Conservation (phyloP, 2,113 vertebrate genomes). For the Donacobius atricapilla region DNA sequence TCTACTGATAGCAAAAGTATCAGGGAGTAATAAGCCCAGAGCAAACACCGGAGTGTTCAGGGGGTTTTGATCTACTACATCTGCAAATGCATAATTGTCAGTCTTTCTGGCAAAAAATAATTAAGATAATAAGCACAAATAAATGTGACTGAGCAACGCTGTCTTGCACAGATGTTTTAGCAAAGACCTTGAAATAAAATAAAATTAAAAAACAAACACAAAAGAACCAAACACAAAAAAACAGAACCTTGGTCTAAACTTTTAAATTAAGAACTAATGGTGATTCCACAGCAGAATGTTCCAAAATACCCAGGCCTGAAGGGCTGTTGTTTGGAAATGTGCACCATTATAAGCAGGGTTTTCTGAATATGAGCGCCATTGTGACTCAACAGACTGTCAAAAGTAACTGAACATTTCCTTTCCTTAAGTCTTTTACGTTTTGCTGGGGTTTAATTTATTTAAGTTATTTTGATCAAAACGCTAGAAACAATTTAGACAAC, state of each 20-base stretch:
- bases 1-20: conserved; percentile 24
- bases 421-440: neutral
- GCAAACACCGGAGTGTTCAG: conserved; percentile 2
- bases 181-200: conserved; percentile 25
- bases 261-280: neutral
- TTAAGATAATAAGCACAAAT: conserved; percentile 45
- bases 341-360: neutral
- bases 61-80: neutral
- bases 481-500: neutral
- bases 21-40: conserved; percentile 46
- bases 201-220: too few species aligned
- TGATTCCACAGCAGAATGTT: neutral
- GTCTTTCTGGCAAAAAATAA: conserved; percentile 40
- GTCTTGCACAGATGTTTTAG: neutral
- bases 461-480: neutral
- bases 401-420: neutral
- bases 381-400: neutral
- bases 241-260: neutral
- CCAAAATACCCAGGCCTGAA: neutral
- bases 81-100: conserved; percentile 14
- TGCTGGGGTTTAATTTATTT: neutral
- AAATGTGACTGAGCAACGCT: neutral
- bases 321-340: neutral
- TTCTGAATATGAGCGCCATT: neutral
- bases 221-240: neutral